These are phyloP conservation scores for Netelia virgata DNA, from an alignment of 2,888 invertebrate species.

Conservation along the genomic window DNA sequence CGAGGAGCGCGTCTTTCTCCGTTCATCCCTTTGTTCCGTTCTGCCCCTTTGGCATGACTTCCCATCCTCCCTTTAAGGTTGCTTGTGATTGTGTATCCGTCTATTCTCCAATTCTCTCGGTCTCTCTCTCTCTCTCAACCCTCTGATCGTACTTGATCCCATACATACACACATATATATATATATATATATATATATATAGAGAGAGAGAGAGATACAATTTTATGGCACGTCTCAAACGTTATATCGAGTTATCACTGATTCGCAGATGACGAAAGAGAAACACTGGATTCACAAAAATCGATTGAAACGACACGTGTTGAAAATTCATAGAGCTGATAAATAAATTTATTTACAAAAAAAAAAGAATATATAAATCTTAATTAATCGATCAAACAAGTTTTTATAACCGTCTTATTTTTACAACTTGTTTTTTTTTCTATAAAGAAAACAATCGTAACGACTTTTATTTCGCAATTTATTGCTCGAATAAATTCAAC, in stretches of 20 bases:
- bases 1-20: slow-evolving; percentile 36
- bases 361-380: neutral
- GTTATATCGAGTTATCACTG: slow-evolving; percentile 58
- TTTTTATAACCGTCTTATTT: neutral
- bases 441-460: neutral
- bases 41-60: slow-evolving; percentile 45
- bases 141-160: slow-evolving; percentile 9
- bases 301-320: neutral
- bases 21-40: slow-evolving; percentile 32
- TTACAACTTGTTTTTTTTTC: neutral
- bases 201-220: slow-evolving; percentile 46
- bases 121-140: slow-evolving; percentile 9
- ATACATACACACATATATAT: neutral
- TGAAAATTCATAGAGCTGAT: neutral
- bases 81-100: slow-evolving; percentile 62
- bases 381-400: neutral
- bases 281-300: neutral
- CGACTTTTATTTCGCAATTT: neutral
- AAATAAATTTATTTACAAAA: neutral
- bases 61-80: slow-evolving; percentile 63
- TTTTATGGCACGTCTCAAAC: slow-evolving; percentile 18
- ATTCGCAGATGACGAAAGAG: slow-evolving; percentile 26
- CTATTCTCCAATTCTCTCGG: slow-evolving; percentile 27
- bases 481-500: neutral
- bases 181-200: slow-evolving; percentile 11